phyloP scores from a whole-genome alignment of 2,797 vertebrate species.

The Argya squamiceps region DNA sequence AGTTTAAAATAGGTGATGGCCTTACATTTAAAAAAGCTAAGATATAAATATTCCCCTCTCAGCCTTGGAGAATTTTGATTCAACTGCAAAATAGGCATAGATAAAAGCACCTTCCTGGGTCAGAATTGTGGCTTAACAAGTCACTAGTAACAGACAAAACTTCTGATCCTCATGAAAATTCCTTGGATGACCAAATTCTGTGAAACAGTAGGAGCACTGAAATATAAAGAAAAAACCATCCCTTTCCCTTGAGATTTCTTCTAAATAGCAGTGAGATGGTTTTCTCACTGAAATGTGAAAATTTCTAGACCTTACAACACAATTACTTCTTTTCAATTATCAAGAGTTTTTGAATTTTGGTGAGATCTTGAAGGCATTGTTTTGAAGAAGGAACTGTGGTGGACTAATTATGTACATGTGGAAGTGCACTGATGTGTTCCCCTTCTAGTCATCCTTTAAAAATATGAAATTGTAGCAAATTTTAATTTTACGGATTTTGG shows the following conservation, averaged over 20 bases:
- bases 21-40: background rate
- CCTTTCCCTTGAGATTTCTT: background rate
- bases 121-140: background rate
- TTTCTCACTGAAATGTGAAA: background rate
- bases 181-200: background rate
- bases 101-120: background rate
- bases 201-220: background rate
- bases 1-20: background rate
- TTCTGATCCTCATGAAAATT: background rate
- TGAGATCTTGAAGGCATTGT: background rate
- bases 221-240: background rate
- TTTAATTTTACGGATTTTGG: background rate
- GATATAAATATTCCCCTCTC: background rate
- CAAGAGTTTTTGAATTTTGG: background rate
- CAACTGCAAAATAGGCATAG: background rate
- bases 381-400: background rate
- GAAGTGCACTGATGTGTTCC: background rate
- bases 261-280: background rate
- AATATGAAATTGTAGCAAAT: background rate
- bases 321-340: background rate
- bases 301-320: background rate
- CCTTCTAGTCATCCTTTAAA: background rate
- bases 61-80: background rate
- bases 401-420: background rate
- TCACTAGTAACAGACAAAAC: background rate